Base-by-base conservation (phyloP, 2,888 invertebrate genomes). In the Hydriomena furcata region DNA sequence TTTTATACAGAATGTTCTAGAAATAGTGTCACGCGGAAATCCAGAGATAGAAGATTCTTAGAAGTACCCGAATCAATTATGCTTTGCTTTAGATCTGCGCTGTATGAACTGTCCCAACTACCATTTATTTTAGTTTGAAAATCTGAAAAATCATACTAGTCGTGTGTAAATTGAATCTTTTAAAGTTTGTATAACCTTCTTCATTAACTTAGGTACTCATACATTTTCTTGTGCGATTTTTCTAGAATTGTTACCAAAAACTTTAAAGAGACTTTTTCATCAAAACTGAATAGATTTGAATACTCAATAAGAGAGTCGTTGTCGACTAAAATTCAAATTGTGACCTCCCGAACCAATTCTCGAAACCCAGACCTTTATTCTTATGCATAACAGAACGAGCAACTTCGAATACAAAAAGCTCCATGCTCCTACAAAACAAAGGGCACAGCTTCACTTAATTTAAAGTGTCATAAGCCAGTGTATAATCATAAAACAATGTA, bases 401-500 rank as follows among this genome's bases (percentile, higher is more conserved):
- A 52, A 50, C 51, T 52, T 47, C 25, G 34, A 38, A 46, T 49
- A 62, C 58, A 61, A 58, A 59, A 59, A 61, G 52, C 59, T 61
- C 61, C 46, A 45, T 49, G 53, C 52, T 58, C 54, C 60, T 57
- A 44, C 28, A 52, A 54, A 65, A 79, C 75, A 76, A 80, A 74
- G 67, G 70, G 56, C 60, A 28, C 60, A 71, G 71, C 66, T 73
- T 71, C 76, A 73, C 73, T 80, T 82, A 79, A 82, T 83, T 79
- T 76, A 63, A 66, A 81, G 75, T 73, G 77, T 81, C 79, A 78
- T 76, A 78, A 82, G 75, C 78, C 71, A 66, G 68, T 64, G 65
- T 70, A 74, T 74, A 73, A 73, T 79, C 77, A 74, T 83, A 82
- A 84, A 79, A 85, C 82, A 85, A 84, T 84, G 76, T 73, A 75